Evolutionary conservation across 2,113 vertebrate genomes (phyloP).

Genomic region (Paedocypris sp.): DNA sequence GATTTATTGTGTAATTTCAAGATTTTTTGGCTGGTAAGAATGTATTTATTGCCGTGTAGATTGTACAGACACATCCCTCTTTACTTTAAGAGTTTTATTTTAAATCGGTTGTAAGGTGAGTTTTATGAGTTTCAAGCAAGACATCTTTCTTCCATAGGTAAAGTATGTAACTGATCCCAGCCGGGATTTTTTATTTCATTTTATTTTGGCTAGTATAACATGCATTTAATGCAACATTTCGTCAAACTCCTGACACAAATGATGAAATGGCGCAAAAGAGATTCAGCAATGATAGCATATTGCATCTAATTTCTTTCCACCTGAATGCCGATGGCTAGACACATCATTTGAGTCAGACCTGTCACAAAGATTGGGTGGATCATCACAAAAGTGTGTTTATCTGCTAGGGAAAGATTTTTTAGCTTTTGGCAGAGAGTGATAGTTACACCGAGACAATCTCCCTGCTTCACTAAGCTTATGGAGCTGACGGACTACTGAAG

Average conservation of each 20-base stretch:
- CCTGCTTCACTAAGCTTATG: slow-evolving; percentile 21
- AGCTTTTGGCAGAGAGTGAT: slow-evolving; percentile 32
- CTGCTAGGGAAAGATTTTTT: neutral
- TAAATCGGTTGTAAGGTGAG: no score
- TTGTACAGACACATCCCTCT: no score
- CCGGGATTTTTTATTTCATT: neutral
- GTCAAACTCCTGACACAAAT: slow-evolving; percentile 13
- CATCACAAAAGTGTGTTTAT: slow-evolving; percentile 22
- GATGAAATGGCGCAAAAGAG: slow-evolving; percentile 20
- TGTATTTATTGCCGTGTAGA: no score
- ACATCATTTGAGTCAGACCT: slow-evolving; percentile 29
- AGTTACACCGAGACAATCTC: slow-evolving; percentile 37
- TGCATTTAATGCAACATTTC: slow-evolving; percentile 7
- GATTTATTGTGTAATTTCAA: no score
- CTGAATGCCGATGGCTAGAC: slow-evolving; percentile 32
- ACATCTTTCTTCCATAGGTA: no score
- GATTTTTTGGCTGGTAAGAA: no score
- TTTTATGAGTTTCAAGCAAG: no score
- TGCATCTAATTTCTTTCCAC: slow-evolving; percentile 33
- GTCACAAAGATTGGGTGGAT: slow-evolving; percentile 37
- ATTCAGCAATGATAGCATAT: slow-evolving; percentile 29
- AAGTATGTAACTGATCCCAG: no score
- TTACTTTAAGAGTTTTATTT: no score
- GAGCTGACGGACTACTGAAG: slow-evolving; percentile 13
- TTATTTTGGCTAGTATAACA: slow-evolving; percentile 9